Evolutionary conservation across 2,888 invertebrate species (phyloP), one percentile per base, ranked within the genome.

Genomic region (Dioctria linearis): DNA sequence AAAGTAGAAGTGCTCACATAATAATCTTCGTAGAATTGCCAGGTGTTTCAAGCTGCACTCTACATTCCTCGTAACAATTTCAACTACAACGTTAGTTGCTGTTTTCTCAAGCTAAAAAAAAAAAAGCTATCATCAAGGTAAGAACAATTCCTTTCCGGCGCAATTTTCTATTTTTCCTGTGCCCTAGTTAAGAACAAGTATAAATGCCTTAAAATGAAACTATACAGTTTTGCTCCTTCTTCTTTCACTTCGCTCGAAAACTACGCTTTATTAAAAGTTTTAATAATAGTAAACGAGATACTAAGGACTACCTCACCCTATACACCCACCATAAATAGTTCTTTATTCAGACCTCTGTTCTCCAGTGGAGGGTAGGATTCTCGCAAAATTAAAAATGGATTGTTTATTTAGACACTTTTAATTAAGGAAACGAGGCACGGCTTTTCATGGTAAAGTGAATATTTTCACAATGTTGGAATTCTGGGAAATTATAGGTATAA

Each of bases 91-190:
- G 71, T 42, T n/a, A 71, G 51, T 71, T 54, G 71, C 54, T 71
- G 54, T 71, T 71, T 71, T 71, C 71, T 71, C 71, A 71, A 71
- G 71, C 71, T 71, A 49, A 5, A 11, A 63, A 25, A 67, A 51
- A 42, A 67, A 49, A 71, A 71, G 51, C 51, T 71, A 71, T 71
- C 71, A 71, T 71, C 71, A 71, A 51, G 71, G 71, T 71, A 71
- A 71, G 71, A 71, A 71, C 71, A 71, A 71, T 71, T 71, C 71
- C 71, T 71, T 71, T 71, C 54, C 71, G 71, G 54, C 71, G 51
- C 54, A 71, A 54, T 71, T 71, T 71, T 71, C 9, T 51, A 51
- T 40, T 71, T 67, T 71, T 71, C 54, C 71, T 71, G 39, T 71
- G 71, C 51, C 71, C 71, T 71, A 71, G 71, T 71, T 71, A 71